These are phyloP conservation scores for Indicator indicator DNA, from an alignment of 2,113 vertebrate genomes.

Conservation along the genomic window DNA sequence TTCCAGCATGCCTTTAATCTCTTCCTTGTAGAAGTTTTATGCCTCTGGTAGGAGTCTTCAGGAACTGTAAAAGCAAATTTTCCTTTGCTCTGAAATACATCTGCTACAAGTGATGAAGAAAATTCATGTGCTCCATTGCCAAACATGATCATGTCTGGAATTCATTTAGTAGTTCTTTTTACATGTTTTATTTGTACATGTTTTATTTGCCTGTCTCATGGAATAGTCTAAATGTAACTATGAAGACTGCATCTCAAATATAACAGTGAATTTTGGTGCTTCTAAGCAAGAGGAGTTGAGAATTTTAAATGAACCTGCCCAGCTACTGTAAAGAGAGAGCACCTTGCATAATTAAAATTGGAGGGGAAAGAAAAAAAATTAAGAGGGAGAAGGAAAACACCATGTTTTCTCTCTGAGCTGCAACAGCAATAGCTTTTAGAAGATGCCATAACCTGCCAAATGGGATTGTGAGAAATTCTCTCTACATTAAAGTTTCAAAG, in stretches of 20 bases:
- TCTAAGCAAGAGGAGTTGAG: not conserved
- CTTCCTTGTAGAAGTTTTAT: not conserved
- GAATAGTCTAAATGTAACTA: not conserved
- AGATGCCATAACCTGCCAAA: not conserved
- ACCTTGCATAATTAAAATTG: not conserved
- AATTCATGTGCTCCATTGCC: not conserved
- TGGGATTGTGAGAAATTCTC: not conserved
- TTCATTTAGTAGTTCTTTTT: not conserved
- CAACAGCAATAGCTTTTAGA: not conserved
- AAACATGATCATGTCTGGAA: not conserved
- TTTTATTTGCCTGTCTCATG: not conserved
- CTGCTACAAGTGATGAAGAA: not conserved
- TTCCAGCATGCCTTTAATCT: not conserved
- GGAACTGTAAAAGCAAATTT: not conserved
- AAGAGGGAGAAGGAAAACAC: not conserved
- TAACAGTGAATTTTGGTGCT: not conserved
- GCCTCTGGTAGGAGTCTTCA: conserved; percentile 1
- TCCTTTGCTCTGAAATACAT: not conserved
- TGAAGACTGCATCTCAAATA: not conserved
- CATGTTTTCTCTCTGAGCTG: not conserved
- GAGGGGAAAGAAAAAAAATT: accelerated
- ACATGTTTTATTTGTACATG: not conserved
- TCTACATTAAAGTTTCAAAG: not conserved
- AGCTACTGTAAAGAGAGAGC: not conserved
- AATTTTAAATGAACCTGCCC: not conserved